Base-by-base conservation (phyloP, 2,888 invertebrate genomes). In the Dasypogon diadema region DNA sequence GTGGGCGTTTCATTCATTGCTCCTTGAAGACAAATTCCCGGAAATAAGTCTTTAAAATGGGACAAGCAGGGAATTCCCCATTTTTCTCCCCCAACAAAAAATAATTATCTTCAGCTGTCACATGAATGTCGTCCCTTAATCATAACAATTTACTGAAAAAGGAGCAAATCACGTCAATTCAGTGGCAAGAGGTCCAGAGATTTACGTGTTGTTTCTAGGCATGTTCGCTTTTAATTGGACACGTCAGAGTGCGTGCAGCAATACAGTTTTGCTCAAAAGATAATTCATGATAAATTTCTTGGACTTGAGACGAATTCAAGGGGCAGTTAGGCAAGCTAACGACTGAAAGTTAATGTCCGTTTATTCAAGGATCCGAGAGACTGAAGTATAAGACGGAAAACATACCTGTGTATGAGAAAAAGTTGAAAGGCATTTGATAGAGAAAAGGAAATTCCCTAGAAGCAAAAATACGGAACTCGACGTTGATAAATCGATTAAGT, bases 401-500 rank as follows among this genome's bases (percentile, higher is more conserved):
- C 1, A 51, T 48, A 51, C 6, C 24, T 16, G 14, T 18, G 48
- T 2, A 26, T 12, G 18, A 30, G 18, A 54, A 54, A 16, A 42
- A 22, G 10, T 22, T 34, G 5, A 8, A 4, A 34, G 30, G 30
- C 16, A 21, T 10, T 51, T 30, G 54, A 16, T 34, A 22, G 34
- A 48, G 14, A 46, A 42, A 22, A 51, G 2, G 54, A 26, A 18
- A 54, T 18, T 51, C 30, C n/a, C 34, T 10, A 8, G 16, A 14
- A 18, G n/a, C 18, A 54, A 30, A 54, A 70, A 30, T 68, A 48
- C 18, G 6, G 21, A 65, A 42, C 37, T 2, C 10, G 55, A 65
- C 55, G 42, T 75, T 65, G 55, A 75, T 63, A 74, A 74, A 74
- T 74, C 58, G 74, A 74, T 60, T 46, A 60, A 74, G 74, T 60